Evolutionary conservation across 2,888 invertebrate genomes (phyloP), one percentile per base, ranked within the genome.

Genomic region (Chloroclysta siterata): DNA sequence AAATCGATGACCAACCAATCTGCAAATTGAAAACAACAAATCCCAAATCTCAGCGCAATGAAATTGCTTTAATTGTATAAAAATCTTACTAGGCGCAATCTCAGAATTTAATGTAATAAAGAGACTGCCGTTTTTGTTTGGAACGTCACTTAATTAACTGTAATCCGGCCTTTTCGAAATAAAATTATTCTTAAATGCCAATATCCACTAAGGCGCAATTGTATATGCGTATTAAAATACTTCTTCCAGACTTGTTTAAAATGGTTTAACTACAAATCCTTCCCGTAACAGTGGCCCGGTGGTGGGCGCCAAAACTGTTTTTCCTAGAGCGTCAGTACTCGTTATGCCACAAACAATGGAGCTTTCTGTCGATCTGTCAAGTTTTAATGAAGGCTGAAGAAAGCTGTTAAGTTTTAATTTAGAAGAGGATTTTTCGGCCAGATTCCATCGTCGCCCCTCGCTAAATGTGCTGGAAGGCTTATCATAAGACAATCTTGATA

Each of bases 81-180:
- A 76, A 77, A 74, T 69, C 75, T 78, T 76, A 78, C 75, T 82
- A 74, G 66, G 57, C 72, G 65, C 70, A 74, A 77, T 81, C 81
- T 78, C 78, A 75, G 64, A 74, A 73, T 78, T 78, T 75, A 76
- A 78, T 74, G 70, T 80, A 82, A 85, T 85, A 83, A 83, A 82
- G 81, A 78, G 72, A 68, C 75, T 75, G 70, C 79, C 73, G 73
- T 78, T 84, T 84, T 84, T 80, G 73, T 80, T 78, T 74, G 71
- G 68, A 73, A 72, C 75, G 68, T 71, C 69, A 71, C 72, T 78
- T 85, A 83, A 86, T 86, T 83, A 83, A 80, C 76, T 70, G 73
- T 76, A 75, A 68, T 65, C 73, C 73, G 66, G 68, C 69, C 71
- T 68, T 71, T 69, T 64, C 68, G 68, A 71, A 72, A 72, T 72